Evolutionary conservation across 2,113 vertebrate genomes (phyloP), one percentile per base, ranked within the genome.

Genomic region (Gallinago paraguaiae): DNA sequence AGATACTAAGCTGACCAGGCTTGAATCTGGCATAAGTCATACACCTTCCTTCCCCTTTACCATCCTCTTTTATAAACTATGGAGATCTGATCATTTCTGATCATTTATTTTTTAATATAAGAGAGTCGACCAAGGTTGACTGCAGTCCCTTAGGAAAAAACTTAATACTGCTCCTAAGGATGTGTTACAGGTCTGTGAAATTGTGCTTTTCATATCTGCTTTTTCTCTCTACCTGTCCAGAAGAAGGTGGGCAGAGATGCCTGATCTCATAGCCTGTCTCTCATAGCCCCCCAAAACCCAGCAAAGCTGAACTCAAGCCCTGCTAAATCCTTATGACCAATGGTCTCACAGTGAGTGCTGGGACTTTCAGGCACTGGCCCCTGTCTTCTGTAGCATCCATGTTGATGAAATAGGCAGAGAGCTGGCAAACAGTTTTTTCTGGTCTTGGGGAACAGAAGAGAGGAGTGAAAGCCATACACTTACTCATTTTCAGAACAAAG

Each of bases 221-320:
- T 87, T 81, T 82, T n/a, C 33, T 82, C 24, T 51, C 12, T 75
- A 28, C 18, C 50, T 53, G 19, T 68, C 18, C 1, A 3, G 46
- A 75, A 46, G 3, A 82, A 4, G 6, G 14, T 59, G 54, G 12
- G 30, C 82, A 69, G 16, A 63, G 15, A 27, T 54, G 25, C 27
- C 20, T 75, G 25, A 43, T 43, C 41, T 43, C 41, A 43, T 43
- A 43, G 28, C 5, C 16, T 88, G 37, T 43, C 43, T 76, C 10
- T 64, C 17, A 78, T 8, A 57, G 56, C 25, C 0, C 0, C 0
- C 3, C 65, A 41, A 43, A 82, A 19, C 4, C 0, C 17, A 74
- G 14, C 15, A 82, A 65, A 70, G 5, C 18, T 61, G 59, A 90
- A 51, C 8, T 35, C 18, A 74, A 86, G 22, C 14, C 17, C 28